phyloP scores from a whole-genome alignment of 1,140 invertebrate species.

The Dufourea novaeangliae region DNA sequence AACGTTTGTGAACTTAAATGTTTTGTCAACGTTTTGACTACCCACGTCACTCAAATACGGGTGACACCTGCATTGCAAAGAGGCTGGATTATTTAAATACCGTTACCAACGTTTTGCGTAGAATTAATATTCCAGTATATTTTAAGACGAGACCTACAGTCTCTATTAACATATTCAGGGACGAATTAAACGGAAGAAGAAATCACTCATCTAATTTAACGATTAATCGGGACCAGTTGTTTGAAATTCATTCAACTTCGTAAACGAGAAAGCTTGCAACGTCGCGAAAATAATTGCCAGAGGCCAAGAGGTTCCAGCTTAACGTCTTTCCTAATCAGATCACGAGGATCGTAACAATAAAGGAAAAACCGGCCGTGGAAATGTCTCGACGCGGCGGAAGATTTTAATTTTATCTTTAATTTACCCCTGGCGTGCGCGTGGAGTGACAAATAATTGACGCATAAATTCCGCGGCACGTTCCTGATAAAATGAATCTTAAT shows the following conservation, averaged over 20 bases:
- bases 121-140: too few species aligned
- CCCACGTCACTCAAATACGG: too few species aligned
- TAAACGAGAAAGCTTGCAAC: not conserved
- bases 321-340: slow-evolving; percentile 14
- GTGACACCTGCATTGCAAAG: too few species aligned
- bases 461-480: slow-evolving; percentile 30
- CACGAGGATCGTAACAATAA: slow-evolving; percentile 12
- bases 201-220: too few species aligned
- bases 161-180: too few species aligned
- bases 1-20: too few species aligned
- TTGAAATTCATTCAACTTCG: not conserved
- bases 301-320: not conserved
- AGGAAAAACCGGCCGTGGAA: not conserved
- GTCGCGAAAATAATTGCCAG: not conserved
- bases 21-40: too few species aligned
- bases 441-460: slow-evolving; percentile 45
- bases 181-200: too few species aligned
- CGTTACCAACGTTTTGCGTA: too few species aligned
- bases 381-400: not conserved
- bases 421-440: not conserved
- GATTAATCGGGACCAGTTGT: too few species aligned
- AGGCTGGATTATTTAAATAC: too few species aligned
- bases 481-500: slow-evolving; percentile 43
- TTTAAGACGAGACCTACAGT: too few species aligned
- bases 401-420: slow-evolving; percentile 37